Percentiles rank a stretch among this genome's conserved stretches.
These are phyloP conservation scores for Labeo rohita DNA, from an alignment of 2,113 vertebrate genomes.

Conservation along the genomic window DNA sequence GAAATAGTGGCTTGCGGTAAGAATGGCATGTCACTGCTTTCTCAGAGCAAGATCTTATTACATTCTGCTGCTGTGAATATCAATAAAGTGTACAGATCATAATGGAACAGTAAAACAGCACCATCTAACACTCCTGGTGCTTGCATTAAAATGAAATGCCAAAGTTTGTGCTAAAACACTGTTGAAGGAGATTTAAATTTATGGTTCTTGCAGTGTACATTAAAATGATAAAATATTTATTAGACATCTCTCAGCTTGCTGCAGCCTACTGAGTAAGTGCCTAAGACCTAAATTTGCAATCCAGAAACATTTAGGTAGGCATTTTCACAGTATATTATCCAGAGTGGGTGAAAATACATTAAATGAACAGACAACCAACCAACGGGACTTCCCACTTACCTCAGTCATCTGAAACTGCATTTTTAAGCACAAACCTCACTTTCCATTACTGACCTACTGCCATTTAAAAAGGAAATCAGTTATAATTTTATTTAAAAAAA, in stretches of 20 bases:
- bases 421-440: background rate
- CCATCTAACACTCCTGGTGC: background rate
- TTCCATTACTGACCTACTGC: background rate
- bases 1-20: too few relatives aligned
- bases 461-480: background rate
- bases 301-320: background rate
- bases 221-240: background rate
- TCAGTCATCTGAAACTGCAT: background rate
- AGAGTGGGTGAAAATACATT: background rate
- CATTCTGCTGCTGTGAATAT: too few relatives aligned
- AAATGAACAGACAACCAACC: background rate
- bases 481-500: too few relatives aligned
- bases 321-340: background rate
- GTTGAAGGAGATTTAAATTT: background rate
- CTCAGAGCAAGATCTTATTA: too few relatives aligned
- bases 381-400: background rate
- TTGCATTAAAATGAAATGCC: background rate
- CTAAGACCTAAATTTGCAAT: background rate
- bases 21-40: too few relatives aligned
- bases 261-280: background rate
- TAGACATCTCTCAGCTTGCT: background rate
- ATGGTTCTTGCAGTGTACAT: background rate
- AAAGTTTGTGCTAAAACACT: background rate
- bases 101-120: background rate
- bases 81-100: background rate